Evolutionary conservation across 2,113 vertebrate species (phyloP).

Genomic region (Hydrochoerus hydrochaeris): DNA sequence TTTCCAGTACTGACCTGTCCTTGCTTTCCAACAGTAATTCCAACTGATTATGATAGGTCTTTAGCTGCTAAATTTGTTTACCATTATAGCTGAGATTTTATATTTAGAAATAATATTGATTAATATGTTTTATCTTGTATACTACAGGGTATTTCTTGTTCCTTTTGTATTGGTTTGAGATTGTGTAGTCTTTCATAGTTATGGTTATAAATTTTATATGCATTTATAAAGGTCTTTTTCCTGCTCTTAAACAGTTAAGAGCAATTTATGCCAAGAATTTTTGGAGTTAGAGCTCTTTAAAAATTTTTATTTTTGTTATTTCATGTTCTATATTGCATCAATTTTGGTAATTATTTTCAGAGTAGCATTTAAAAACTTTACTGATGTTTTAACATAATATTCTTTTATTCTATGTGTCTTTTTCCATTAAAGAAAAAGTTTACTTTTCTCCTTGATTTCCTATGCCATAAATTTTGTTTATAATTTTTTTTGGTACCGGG

Average conservation of each 20-base stretch:
- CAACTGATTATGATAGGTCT: neutral
- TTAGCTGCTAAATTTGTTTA: conserved; percentile 44
- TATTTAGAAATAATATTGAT: neutral
- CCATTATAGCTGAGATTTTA: neutral
- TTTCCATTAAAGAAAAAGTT: neutral
- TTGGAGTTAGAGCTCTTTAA: neutral
- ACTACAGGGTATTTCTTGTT: neutral
- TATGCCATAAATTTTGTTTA: conserved; percentile 5
- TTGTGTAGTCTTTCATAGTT: conserved; percentile 30
- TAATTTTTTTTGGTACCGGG: no score
- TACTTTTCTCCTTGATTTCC: neutral
- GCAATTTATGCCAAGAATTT: neutral
- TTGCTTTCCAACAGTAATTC: conserved; percentile 40
- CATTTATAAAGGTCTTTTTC: neutral
- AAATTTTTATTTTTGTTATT: conserved; percentile 2
- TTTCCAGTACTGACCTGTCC: neutral
- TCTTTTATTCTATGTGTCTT: neutral
- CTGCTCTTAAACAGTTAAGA: neutral
- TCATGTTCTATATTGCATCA: neutral
- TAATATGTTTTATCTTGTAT: neutral
- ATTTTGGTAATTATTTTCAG: neutral
- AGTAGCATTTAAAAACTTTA: neutral
- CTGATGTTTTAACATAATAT: neutral
- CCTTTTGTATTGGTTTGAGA: neutral
- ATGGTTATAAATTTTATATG: conserved; percentile 18